Evolutionary conservation across 1,140 invertebrate genomes (phyloP).

Genomic region (Pararge aegeria): DNA sequence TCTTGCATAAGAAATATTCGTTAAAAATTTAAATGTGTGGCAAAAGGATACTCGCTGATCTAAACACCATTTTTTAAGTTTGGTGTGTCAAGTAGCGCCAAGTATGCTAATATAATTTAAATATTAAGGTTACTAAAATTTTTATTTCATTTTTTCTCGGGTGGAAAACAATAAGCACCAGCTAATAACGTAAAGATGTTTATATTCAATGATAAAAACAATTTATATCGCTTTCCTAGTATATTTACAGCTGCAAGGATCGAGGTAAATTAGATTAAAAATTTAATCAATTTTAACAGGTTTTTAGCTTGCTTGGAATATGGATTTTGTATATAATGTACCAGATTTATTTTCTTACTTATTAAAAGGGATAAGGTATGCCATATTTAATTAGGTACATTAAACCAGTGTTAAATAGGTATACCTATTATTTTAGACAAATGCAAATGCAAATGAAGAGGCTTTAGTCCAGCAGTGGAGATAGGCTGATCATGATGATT

Average conservation of each 20-base stretch:
- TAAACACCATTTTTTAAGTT: neutral
- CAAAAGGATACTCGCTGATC: neutral
- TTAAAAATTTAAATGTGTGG: neutral
- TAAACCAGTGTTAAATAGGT: too few relatives aligned
- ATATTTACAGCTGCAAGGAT: constrained; percentile 27
- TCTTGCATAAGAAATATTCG: neutral
- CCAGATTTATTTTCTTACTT: neutral
- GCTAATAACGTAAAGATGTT: neutral
- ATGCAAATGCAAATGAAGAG: too few relatives aligned
- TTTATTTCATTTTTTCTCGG: neutral
- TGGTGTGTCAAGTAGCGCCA: neutral
- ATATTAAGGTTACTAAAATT: neutral
- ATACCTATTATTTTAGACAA: too few relatives aligned
- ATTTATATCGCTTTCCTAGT: neutral
- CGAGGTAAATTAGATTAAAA: constrained; percentile 28
- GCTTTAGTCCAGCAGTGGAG: too few relatives aligned
- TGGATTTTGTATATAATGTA: constrained; percentile 5
- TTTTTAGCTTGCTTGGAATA: constrained; percentile 40
- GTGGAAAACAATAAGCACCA: neutral
- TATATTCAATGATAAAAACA: too few relatives aligned
- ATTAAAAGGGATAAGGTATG: neutral
- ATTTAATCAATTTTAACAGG: constrained; percentile 24
- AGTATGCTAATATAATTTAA: neutral
- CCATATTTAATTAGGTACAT: neutral
- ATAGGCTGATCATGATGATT: too few relatives aligned